Base-by-base conservation (phyloP, 2,888 invertebrate species). In the Dryobota labecula region DNA sequence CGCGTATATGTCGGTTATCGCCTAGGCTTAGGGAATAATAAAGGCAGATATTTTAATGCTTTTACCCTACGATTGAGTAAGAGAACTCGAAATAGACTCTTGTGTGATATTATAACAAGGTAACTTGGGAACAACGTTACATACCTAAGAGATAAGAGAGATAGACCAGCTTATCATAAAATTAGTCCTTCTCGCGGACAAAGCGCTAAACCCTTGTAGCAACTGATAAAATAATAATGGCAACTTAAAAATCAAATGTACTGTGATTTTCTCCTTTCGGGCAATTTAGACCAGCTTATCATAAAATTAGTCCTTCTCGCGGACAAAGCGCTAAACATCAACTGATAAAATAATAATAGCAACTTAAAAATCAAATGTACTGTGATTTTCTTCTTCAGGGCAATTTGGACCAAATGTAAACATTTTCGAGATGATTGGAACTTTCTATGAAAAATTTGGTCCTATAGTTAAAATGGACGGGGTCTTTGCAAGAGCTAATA, bases 401-500 rank as follows among this genome's bases (percentile, higher is more conserved):
- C 87, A 90, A 70, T 86, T 94, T 51, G 93, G 94, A 56, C 84
- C 89, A 5, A 88, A 88, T 8, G 84, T 74, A 5, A 92, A 91
- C 77, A 80, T 93, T 62, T 90, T 89, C 30, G 84, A 90, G 2
- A 78, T 93, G 79, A 47, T 89, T n/a, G 89, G 86, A 53, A 70
- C 76, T 11, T 79, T 95, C 9, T 63, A 90, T 63, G 83, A 91
- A 70, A 93, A 91, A 76, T 94, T 84, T 87, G 95, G 95, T 7
- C 79, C 90, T 0, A 77, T 95, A 13, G 92, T 94, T n/a, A 94
- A 90, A 87, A 78, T 95, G 83, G 90, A 91, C 6, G 93, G 94
- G 7, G 60, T 94, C 33, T 86, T 93, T 47, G 84, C 88, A 30
- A 90, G 94, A 80, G 91, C 92, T 0, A 80, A 86, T 64, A 88